These are phyloP conservation scores for Australoheros facetus DNA, from an alignment of 2,797 vertebrate genomes.

Conservation along the genomic window DNA sequence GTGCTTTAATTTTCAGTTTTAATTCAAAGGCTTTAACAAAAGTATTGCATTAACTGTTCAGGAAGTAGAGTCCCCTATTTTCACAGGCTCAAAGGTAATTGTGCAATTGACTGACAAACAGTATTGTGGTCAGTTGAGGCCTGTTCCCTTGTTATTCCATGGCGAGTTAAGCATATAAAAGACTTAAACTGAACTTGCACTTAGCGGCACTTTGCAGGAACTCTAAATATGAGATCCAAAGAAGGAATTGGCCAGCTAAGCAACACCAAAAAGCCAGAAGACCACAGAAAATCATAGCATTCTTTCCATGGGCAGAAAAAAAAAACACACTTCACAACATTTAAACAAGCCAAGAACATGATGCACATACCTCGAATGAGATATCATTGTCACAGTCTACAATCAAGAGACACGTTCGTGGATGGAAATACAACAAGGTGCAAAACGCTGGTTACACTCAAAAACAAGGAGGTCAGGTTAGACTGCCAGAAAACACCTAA, in stretches of 20 bases:
- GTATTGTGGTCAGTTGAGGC: background rate
- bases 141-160: background rate
- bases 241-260: background rate
- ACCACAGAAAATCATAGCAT: background rate
- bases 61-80: background rate
- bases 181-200: background rate
- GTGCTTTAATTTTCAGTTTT: background rate
- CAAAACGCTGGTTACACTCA: background rate
- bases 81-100: background rate
- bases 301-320: background rate
- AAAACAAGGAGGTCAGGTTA: background rate
- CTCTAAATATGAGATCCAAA: background rate
- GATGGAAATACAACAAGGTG: background rate
- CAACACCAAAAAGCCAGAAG: background rate
- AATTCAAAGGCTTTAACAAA: background rate
- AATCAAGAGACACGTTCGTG: background rate
- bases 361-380: background rate
- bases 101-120: background rate
- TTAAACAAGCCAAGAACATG: background rate
- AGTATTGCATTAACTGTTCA: background rate
- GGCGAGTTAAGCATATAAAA: background rate
- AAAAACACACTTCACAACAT: background rate
- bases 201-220: background rate
- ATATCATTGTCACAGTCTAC: background rate
- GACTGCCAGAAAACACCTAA: background rate